Evolutionary conservation across 2,113 vertebrate genomes (phyloP).

Genomic region (Corvus moneduloides): DNA sequence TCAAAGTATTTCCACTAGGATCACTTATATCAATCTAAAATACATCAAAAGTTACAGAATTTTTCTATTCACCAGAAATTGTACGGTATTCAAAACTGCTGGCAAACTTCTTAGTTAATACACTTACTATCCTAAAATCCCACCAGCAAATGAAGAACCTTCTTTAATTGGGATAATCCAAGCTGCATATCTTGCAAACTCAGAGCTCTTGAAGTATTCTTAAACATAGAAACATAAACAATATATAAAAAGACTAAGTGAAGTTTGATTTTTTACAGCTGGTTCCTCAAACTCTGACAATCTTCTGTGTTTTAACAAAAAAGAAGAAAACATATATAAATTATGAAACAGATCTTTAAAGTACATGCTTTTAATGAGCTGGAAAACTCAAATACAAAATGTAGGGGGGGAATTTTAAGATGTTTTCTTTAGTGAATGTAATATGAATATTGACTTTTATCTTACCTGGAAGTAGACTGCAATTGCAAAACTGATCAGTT

Average conservation of each 20-base stretch:
- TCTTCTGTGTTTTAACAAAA: background rate
- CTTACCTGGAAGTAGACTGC: background rate
- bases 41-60: background rate
- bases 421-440: background rate
- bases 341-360: background rate
- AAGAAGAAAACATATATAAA: background rate
- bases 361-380: fast-evolving
- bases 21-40: background rate
- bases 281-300: background rate
- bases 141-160: background rate
- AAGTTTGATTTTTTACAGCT: background rate
- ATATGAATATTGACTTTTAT: background rate
- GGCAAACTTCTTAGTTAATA: background rate
- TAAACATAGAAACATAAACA: background rate
- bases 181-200: background rate
- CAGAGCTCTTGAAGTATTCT: background rate
- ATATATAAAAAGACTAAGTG: background rate
- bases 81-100: background rate
- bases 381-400: background rate
- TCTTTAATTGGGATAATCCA: background rate
- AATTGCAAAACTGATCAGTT: background rate
- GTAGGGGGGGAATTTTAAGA: fast-evolving
- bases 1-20: background rate
- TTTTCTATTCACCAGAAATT: background rate
- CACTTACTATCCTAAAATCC: background rate